Base-by-base conservation (phyloP, 2,888 invertebrate genomes). In the Ophonus ardosiacus region DNA sequence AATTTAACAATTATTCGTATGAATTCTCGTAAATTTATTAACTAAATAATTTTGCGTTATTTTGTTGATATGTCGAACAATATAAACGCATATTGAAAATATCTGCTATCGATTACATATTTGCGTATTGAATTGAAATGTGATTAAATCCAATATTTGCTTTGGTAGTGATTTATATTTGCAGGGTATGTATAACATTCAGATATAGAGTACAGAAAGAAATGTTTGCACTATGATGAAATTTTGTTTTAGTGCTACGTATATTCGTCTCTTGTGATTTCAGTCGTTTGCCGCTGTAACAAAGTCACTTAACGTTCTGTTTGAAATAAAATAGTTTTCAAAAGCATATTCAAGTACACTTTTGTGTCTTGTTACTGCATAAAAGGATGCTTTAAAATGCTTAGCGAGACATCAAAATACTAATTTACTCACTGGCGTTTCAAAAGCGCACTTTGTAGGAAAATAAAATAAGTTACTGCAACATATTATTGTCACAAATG, bases 311-410 rank as follows among this genome's bases (percentile, higher is more conserved):
- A 15, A 68, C 68, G 13, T 24, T 24, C 13, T 68, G 68, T 68
- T 68, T 38, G 15, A 68, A 31, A 68, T 68, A 68, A 68, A 68
- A 68, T 68, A 68, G 68, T 68, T 68, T 68, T 38, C 38, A 68
- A 68, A 68, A 68, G 68, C 68, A 68, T 38, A 68, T 68, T 68
- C n/a, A 38, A 68, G 68, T 68, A 38, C 38, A 38, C 68, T 38
- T 68, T 31, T 68, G 31, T 68, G 5, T 38, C 31, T 15, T 68
- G 68, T 68, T 68, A 15, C 68, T 10, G 13, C 21, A 24, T 31
- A 68, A 13, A 38, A 68, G 13, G 31, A 24, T 31, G 38, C 68
- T 68, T 63, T 68, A 24, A 38, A 68, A 68, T 68, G 68, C 31
- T 68, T 68, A 68, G n/a, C 68, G 15, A 38, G n/a, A 21, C n/a